Evolutionary conservation across 1,140 invertebrate genomes (phyloP), one percentile per base, ranked within the genome.

Genomic region (Cephus cinctus): DNA sequence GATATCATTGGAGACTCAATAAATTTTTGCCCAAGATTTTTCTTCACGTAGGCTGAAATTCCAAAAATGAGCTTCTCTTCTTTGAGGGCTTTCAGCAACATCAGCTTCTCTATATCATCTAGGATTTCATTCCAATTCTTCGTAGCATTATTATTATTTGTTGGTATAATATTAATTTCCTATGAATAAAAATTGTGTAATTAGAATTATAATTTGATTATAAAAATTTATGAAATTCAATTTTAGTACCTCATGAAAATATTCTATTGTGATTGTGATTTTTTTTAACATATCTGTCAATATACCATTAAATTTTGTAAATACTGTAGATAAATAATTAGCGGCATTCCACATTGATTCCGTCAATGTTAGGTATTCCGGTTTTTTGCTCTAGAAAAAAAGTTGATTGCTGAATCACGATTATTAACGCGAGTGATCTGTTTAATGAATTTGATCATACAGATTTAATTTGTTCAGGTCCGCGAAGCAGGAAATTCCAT

Each of bases 51-150:
- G 50, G 89, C 82, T 1, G 86, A 87, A 9, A 92, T 83, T 2
- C 84, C 87, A 61, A 89, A 87, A 4, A 92, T 82, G 6, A 93
- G 74, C 67, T 90, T 90, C 63, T 95, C 90, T 64, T 91, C 89
- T 52, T 86, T 85, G 12, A 95, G 69, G 41, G 83, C 81, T 63
- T 88, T 86, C 1, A 95, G 65, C 11, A 96, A 63, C 76, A 95
- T 83, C 32, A 96, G 73, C 64, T 88, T 92, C 60, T 94, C 87
- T 68, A 95, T 94, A 31, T 81, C 68, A 5, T 68, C 76, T 4
- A 94, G 65, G 11, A 63, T 69, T 1, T 67, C 69, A 59, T 91
- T 73, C 85, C 88, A 88, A 32, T 84, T 67, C 1, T 71, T 43
- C 1, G 67, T 69, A 15, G 79, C 69, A 20, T 57, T 57, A 18